Evolutionary conservation across 2,797 vertebrate species (phyloP).

Genomic region (Diplodus puntazzo): DNA sequence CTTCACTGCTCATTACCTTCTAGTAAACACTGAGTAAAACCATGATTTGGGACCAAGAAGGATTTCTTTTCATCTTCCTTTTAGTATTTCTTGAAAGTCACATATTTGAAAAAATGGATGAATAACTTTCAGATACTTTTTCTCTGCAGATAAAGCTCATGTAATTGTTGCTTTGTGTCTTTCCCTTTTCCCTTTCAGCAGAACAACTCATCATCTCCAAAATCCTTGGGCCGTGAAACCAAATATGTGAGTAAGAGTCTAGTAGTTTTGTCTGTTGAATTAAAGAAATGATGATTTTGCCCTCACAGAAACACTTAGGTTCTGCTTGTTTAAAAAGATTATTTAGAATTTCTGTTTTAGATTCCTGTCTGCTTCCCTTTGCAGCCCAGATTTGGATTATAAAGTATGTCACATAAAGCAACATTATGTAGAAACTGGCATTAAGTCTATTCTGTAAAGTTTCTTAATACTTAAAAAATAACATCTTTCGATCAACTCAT

Average conservation of each 20-base stretch:
- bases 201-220: slow-evolving; percentile 79
- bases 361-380: neutral
- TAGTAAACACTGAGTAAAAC: neutral
- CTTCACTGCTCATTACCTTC: neutral
- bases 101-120: slow-evolving; percentile 5
- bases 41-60: neutral
- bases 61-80: slow-evolving; percentile 15
- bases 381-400: neutral
- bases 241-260: slow-evolving; percentile 92
- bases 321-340: neutral
- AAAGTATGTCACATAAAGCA: neutral
- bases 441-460: no score
- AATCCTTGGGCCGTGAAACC: slow-evolving; percentile 92
- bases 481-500: no score
- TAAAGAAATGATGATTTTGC: neutral
- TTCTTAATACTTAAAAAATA: no score
- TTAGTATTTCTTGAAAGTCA: slow-evolving; percentile 2
- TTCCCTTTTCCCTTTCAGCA: slow-evolving; percentile 61
- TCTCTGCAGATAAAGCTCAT: neutral
- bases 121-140: neutral
- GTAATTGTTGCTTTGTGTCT: neutral
- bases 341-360: neutral
- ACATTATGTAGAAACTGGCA: no score
- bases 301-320: no score
- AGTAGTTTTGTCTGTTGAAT: neutral